Evolutionary conservation across 2,888 invertebrate species (phyloP).

Genomic region (Lasioglossum lativentre): DNA sequence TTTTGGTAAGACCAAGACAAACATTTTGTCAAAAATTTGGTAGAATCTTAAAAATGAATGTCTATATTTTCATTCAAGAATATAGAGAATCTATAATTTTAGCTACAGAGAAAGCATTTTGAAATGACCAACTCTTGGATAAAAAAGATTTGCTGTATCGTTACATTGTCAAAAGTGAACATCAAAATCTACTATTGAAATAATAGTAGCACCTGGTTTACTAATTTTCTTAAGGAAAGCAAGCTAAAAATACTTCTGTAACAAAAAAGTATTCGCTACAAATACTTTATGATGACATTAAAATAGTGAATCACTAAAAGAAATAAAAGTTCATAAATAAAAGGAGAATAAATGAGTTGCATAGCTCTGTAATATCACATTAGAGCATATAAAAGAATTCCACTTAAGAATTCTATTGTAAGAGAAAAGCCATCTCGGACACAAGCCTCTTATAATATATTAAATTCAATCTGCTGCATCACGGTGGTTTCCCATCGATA

Average conservation of each 20-base stretch:
- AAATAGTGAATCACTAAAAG: slow-evolving; percentile 8
- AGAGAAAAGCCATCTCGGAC: slow-evolving; percentile 67
- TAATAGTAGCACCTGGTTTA: slow-evolving; percentile 17
- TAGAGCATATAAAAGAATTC: slow-evolving; percentile 45
- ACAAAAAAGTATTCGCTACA: not conserved
- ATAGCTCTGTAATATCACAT: slow-evolving; percentile 58
- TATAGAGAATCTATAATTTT: slow-evolving; percentile 16
- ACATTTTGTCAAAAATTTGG: not conserved
- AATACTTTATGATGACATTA: slow-evolving; percentile 8
- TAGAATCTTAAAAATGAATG: not conserved
- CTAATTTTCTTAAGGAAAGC: not conserved
- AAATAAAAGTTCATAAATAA: not conserved
- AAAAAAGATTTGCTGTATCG: not conserved
- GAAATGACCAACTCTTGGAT: not conserved
- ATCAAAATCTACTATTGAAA: not conserved
- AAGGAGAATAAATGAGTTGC: not conserved
- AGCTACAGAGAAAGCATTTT: not conserved
- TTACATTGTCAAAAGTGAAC: not conserved
- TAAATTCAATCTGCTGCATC: slow-evolving; percentile 82
- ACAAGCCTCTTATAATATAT: slow-evolving; percentile 75
- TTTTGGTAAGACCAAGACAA: not conserved
- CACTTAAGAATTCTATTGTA: slow-evolving; percentile 11
- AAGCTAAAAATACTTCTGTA: slow-evolving; percentile 19
- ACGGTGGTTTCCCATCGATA: slow-evolving; percentile 83
- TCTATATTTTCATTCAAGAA: slow-evolving; percentile 6